These are phyloP conservation scores for Paramuricea clavata DNA, from an alignment of 92 coral and sea anemone genomes.

Conservation along the genomic window DNA sequence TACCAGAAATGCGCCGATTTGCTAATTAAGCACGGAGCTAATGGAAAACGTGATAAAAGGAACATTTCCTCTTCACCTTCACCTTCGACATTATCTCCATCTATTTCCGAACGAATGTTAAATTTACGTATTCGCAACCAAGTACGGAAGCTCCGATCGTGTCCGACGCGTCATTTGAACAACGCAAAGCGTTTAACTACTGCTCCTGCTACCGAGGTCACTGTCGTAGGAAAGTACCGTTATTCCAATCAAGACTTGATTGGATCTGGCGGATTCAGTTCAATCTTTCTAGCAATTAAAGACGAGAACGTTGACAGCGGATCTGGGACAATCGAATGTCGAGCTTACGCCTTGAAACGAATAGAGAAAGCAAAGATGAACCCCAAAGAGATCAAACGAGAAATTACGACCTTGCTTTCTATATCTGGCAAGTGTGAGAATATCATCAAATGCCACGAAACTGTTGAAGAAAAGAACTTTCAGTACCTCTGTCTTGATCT, in stretches of 20 bases:
- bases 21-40: slow-evolving; percentile 1
- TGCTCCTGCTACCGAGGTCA: neutral
- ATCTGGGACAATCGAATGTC: slow-evolving; percentile 47
- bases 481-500: slow-evolving; percentile 66
- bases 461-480: slow-evolving; percentile 48
- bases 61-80: neutral
- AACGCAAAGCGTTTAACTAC: slow-evolving; percentile 26
- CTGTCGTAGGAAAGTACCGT: slow-evolving; percentile 49
- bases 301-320: slow-evolving; percentile 34
- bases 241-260: slow-evolving; percentile 38
- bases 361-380: slow-evolving; percentile 41
- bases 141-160: slow-evolving; percentile 22
- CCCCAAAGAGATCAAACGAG: slow-evolving; percentile 55
- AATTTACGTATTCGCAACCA: neutral
- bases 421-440: slow-evolving; percentile 50
- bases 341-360: slow-evolving; percentile 73
- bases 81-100: too few species aligned
- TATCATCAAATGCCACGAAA: slow-evolving; percentile 55
- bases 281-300: slow-evolving; percentile 65
- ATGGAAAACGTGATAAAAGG: too few species aligned
- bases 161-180: slow-evolving; percentile 11
- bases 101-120: neutral
- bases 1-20: slow-evolving; percentile 1
- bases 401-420: slow-evolving; percentile 58
- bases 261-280: slow-evolving; percentile 72